phyloP scores from a whole-genome alignment of 2,113 vertebrate genomes.

The Phalacrocorax aristotelis region DNA sequence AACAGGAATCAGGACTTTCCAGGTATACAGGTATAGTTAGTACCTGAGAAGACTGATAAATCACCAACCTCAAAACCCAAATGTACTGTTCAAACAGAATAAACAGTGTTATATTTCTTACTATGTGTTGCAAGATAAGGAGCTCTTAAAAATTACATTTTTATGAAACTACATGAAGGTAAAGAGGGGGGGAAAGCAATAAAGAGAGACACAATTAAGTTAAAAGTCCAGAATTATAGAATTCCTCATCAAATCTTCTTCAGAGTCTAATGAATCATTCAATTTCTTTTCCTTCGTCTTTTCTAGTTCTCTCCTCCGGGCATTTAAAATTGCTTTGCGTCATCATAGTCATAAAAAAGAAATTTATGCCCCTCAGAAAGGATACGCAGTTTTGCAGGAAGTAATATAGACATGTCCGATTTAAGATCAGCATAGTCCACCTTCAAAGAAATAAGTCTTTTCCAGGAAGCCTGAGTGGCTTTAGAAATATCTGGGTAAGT shows the following conservation, averaged over 20 bases:
- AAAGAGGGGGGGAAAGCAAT: slow-evolving; percentile 13
- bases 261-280: slow-evolving; percentile 67
- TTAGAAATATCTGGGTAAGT: not conserved
- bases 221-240: slow-evolving; percentile 59
- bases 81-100: slow-evolving; percentile 42
- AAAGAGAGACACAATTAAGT: slow-evolving; percentile 50
- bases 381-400: slow-evolving; percentile 62
- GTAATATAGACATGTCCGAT: slow-evolving; percentile 65
- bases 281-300: slow-evolving; percentile 53
- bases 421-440: slow-evolving; percentile 63
- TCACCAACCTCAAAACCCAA: slow-evolving; percentile 30
- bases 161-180: slow-evolving; percentile 12
- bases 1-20: not conserved
- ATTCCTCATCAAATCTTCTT: slow-evolving; percentile 55
- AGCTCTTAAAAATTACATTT: slow-evolving; percentile 36
- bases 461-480: slow-evolving; percentile 10
- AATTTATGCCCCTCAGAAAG: slow-evolving; percentile 62
- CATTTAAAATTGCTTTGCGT: slow-evolving; percentile 73
- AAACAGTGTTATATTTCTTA: slow-evolving; percentile 53
- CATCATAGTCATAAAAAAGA: slow-evolving; percentile 47
- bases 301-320: slow-evolving; percentile 57
- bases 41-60: slow-evolving; percentile 30
- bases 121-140: not conserved
- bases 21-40: not conserved
- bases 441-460: slow-evolving; percentile 54